Percentiles rank a stretch among this genome's conserved stretches.
Conservation (phyloP, 2,888 invertebrate genomes). For the Spodoptera exigua region DNA sequence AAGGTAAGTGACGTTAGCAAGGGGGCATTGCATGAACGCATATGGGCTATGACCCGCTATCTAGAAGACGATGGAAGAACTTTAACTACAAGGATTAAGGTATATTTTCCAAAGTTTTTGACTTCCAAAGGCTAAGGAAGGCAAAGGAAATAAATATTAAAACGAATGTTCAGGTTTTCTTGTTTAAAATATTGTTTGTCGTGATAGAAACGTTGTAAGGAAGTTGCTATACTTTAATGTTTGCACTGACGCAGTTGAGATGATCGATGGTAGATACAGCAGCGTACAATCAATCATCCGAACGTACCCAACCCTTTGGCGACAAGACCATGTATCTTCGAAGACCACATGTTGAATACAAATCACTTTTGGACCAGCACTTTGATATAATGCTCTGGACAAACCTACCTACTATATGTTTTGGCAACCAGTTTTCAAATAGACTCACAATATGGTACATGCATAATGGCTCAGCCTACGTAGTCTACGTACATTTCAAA, state of each 20-base stretch:
- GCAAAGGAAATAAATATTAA: not conserved
- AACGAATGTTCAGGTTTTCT: not conserved
- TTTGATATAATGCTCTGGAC: too few relatives aligned
- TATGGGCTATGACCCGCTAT: slow-evolving; percentile 31
- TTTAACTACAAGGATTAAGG: not conserved
- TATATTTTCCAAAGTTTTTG: not conserved
- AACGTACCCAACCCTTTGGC: slow-evolving; percentile 3
- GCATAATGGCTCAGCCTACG: too few relatives aligned
- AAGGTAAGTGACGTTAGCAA: slow-evolving; percentile 28
- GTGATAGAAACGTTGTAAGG: too few relatives aligned
- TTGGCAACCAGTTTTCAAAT: not conserved
- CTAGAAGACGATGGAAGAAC: not conserved
- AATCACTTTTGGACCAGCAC: too few relatives aligned
- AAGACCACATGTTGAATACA: not conserved
- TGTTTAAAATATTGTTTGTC: too few relatives aligned
- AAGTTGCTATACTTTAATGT: too few relatives aligned
- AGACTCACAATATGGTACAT: too few relatives aligned
- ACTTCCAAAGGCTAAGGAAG: not conserved
- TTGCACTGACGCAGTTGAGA: not conserved
- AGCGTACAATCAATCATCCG: slow-evolving; percentile 23
- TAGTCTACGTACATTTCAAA: slow-evolving; percentile 5
- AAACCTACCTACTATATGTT: not conserved
- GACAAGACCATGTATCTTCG: slow-evolving; percentile 16
- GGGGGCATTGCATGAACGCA: slow-evolving; percentile 11
- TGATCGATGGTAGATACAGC: slow-evolving; percentile 28